A percentile compares a stretch with the other conserved stretches of the same genome.
phyloP scores from a whole-genome alignment of 2,888 invertebrate genomes.

The Tyria jacobaeae region DNA sequence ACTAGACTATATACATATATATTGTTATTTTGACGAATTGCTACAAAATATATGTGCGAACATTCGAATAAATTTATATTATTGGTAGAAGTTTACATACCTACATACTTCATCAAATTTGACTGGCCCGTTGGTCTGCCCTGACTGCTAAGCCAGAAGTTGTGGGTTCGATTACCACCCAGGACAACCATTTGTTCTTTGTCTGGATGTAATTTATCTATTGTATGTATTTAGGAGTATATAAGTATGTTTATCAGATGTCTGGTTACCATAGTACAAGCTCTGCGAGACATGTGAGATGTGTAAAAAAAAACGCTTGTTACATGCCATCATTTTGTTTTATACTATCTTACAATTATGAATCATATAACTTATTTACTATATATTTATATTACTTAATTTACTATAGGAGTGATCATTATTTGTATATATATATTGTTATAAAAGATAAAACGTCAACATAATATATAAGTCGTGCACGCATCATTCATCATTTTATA shows the following conservation, averaged over 20 bases:
- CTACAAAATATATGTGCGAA: slow-evolving; percentile 21
- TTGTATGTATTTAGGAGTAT: no score
- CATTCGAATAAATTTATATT: slow-evolving; percentile 38
- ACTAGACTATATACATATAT: slow-evolving; percentile 27
- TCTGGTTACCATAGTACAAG: no score
- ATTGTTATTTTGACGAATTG: slow-evolving; percentile 37
- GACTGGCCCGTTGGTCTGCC: no score
- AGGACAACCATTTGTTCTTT: no score
- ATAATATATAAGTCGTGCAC: slow-evolving; percentile 26
- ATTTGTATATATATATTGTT: slow-evolving; percentile 8
- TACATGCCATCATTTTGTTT: slow-evolving; percentile 11
- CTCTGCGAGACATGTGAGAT: no score
- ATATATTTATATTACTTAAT: no score
- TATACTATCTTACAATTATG: slow-evolving; percentile 21
- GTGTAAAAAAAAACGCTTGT: no score
- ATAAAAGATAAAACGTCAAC: slow-evolving; percentile 34
- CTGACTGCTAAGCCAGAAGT: no score
- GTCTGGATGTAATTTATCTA: no score
- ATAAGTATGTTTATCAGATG: no score
- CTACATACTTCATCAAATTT: slow-evolving; percentile 33
- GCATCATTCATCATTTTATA: slow-evolving; percentile 52
- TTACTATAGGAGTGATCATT: slow-evolving; percentile 16
- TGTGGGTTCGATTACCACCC: no score
- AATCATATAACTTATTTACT: no score
- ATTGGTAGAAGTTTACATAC: slow-evolving; percentile 28